These are phyloP conservation scores for Apogon talboti DNA, from an alignment of 2,797 vertebrate species.

Conservation along the genomic window DNA sequence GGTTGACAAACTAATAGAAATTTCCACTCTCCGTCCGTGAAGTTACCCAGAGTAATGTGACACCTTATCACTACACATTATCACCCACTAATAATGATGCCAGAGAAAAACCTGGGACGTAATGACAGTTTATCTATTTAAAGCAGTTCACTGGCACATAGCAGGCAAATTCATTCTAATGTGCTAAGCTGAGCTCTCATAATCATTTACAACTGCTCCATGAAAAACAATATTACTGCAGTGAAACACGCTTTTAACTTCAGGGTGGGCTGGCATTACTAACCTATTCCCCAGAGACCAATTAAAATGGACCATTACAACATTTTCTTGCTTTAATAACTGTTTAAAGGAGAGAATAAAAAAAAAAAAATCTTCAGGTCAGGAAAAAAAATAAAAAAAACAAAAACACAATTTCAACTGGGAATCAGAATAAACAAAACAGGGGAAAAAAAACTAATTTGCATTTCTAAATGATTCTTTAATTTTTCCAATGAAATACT, in stretches of 20 bases:
- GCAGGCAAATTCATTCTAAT: slow-evolving; percentile 39
- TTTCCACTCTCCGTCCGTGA: slow-evolving; percentile 6
- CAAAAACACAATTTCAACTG: slow-evolving; percentile 30
- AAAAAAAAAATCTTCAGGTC: slow-evolving; percentile 38
- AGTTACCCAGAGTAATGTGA: slow-evolving; percentile 6
- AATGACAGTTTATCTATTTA: neutral
- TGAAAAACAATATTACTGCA: slow-evolving; percentile 38
- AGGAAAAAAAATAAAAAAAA: too few species aligned
- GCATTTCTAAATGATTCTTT: slow-evolving; percentile 68
- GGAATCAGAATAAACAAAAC: slow-evolving; percentile 68
- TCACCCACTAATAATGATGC: slow-evolving; percentile 32
- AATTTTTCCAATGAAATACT: slow-evolving; percentile 66
- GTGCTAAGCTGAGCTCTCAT: slow-evolving; percentile 46
- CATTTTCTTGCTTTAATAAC: slow-evolving; percentile 67
- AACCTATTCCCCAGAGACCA: slow-evolving; percentile 66
- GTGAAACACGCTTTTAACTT: slow-evolving; percentile 62
- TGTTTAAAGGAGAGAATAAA: slow-evolving; percentile 44
- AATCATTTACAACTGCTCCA: slow-evolving; percentile 45
- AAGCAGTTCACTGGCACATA: slow-evolving; percentile 33
- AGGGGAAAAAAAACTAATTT: slow-evolving; percentile 45
- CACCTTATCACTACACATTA: slow-evolving; percentile 26
- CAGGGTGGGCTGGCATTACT: slow-evolving; percentile 58
- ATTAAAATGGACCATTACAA: slow-evolving; percentile 72
- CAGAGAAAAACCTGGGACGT: neutral
- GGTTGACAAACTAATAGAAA: slow-evolving; percentile 47